Conservation (phyloP, 2,797 vertebrate species). For the Sparidentex hasta region DNA sequence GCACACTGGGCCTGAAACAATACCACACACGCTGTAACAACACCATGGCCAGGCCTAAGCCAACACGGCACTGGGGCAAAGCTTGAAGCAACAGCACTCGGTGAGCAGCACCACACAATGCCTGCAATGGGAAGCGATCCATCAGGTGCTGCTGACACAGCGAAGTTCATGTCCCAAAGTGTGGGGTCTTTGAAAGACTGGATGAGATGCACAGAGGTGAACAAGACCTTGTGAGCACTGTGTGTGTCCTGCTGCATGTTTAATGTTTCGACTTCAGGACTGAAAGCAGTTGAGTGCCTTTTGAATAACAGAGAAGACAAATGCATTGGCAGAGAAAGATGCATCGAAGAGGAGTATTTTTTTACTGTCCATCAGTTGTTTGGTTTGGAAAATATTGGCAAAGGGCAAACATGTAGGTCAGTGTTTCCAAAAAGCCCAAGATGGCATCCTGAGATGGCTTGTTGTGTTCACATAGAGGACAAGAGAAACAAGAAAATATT, state of each 20-base stretch:
- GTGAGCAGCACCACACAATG: conserved; percentile 53
- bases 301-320: background rate
- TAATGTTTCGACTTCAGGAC: conserved; percentile 1
- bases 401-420: too few relatives aligned
- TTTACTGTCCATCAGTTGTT: too few relatives aligned
- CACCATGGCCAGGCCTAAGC: conserved; percentile 61
- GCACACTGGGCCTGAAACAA: conserved; percentile 75
- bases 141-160: conserved; percentile 65
- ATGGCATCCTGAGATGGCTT: too few relatives aligned
- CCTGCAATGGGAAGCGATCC: conserved; percentile 61
- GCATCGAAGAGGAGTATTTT: background rate
- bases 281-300: background rate
- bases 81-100: conserved; percentile 60
- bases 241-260: background rate
- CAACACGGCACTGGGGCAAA: conserved; percentile 55
- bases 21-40: conserved; percentile 78
- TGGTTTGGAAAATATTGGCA: too few relatives aligned
- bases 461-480: too few relatives aligned
- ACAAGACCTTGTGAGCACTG: conserved; percentile 1
- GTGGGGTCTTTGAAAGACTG: conserved; percentile 47
- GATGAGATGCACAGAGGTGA: background rate
- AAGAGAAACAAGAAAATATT: too few relatives aligned
- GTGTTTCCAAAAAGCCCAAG: too few relatives aligned
- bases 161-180: conserved; percentile 59
- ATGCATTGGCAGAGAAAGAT: background rate